Percentiles rank a stretch among this genome's conserved stretches.
phyloP scores from a whole-genome alignment of 2,888 invertebrate genomes.

The Drosophila lacicola region DNA sequence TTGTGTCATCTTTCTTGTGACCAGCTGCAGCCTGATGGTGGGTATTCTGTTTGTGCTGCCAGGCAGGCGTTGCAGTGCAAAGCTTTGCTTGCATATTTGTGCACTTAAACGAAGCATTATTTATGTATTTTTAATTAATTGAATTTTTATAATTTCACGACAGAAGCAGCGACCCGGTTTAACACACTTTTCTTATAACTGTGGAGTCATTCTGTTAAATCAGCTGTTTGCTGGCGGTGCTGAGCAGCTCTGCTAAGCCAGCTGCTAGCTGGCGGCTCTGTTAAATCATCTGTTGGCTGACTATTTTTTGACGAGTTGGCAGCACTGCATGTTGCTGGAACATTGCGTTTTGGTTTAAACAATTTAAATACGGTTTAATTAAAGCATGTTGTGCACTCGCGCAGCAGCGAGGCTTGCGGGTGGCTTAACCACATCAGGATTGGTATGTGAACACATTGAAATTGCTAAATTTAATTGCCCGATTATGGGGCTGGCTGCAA shows the following conservation, averaged over 20 bases:
- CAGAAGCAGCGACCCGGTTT: neutral
- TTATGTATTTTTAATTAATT: slow-evolving; percentile 3
- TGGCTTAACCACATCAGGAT: slow-evolving; percentile 44
- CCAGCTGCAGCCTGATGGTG: slow-evolving; percentile 15
- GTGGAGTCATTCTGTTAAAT: neutral
- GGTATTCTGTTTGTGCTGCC: neutral
- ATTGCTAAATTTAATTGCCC: neutral
- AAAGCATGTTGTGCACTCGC: slow-evolving; percentile 75
- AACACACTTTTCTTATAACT: neutral
- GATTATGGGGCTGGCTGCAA: neutral
- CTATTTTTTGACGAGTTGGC: slow-evolving; percentile 31
- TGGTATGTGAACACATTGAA: slow-evolving; percentile 54
- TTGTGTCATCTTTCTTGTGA: slow-evolving; percentile 56
- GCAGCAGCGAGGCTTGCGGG: slow-evolving; percentile 53
- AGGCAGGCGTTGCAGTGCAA: slow-evolving; percentile 10
- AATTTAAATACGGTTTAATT: slow-evolving; percentile 28
- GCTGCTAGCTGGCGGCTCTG: slow-evolving; percentile 1
- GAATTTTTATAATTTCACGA: slow-evolving; percentile 13
- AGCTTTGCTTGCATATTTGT: slow-evolving; percentile 43
- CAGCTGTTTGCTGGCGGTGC: neutral
- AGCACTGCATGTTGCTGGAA: slow-evolving; percentile 22
- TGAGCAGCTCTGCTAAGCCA: neutral
- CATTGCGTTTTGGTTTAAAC: slow-evolving; percentile 42
- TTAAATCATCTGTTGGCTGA: slow-evolving; percentile 32
- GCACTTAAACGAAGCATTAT: slow-evolving; percentile 52